Evolutionary conservation across 2,797 vertebrate species (phyloP).

Genomic region (Mus caroli): DNA sequence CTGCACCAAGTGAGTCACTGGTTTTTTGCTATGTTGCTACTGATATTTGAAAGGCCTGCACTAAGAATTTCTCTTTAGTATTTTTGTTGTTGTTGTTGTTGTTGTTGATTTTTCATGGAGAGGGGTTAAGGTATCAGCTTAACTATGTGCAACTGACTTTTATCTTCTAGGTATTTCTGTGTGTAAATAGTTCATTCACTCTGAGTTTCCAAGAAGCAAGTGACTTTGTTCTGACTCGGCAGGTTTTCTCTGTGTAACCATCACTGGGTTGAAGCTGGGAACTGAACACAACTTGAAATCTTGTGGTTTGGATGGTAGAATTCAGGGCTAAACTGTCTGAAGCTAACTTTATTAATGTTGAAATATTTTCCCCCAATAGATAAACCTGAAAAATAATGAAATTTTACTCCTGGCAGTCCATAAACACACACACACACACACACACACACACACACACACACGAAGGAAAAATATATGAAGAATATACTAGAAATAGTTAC

Average conservation of each 20-base stretch:
- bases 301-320: constrained; percentile 85
- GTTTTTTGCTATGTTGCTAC: constrained; percentile 42
- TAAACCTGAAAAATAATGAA: constrained; percentile 83
- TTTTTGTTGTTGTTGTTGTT: constrained; percentile 9
- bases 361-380: constrained; percentile 81
- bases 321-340: constrained; percentile 77
- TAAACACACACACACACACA: background rate
- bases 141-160: constrained; percentile 66
- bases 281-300: constrained; percentile 84
- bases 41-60: background rate
- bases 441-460: background rate
- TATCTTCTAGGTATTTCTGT: constrained; percentile 71
- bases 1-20: background rate
- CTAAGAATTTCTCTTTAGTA: constrained; percentile 12
- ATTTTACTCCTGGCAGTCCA: constrained; percentile 65
- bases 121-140: constrained; percentile 70
- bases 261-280: constrained; percentile 82
- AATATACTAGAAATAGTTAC: constrained; percentile 62
- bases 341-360: constrained; percentile 82
- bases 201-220: constrained; percentile 77
- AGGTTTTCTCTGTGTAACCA: constrained; percentile 72
- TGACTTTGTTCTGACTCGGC: constrained; percentile 73
- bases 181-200: constrained; percentile 71
- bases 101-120: constrained; percentile 51
- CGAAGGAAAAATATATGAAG: constrained; percentile 42